Evolutionary conservation across 37 sponge, comb jelly and placozoan species (phyloP).

Genomic region (Ianthella basta): DNA sequence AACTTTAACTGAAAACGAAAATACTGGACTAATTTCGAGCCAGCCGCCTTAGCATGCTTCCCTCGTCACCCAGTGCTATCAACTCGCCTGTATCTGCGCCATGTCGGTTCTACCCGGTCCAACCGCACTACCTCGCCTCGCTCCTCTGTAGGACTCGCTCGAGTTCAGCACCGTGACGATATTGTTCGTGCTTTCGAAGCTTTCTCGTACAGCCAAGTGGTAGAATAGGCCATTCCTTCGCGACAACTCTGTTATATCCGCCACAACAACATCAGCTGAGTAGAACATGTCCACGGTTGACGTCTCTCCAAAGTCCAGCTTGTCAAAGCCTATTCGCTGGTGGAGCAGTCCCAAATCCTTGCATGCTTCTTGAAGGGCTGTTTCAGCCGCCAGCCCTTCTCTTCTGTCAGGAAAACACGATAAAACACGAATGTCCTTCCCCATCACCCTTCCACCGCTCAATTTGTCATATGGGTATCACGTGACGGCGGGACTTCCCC

Average conservation of each 20-base stretch:
- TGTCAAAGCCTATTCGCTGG: constrained; percentile 53
- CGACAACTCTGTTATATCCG: constrained; percentile 66
- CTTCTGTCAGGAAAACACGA: constrained; percentile 56
- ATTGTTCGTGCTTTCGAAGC: constrained; percentile 80
- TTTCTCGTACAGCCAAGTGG: constrained; percentile 77
- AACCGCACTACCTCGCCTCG: constrained; percentile 20
- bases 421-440: constrained; percentile 3
- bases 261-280: constrained; percentile 66
- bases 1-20: too few relatives aligned
- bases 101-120: not conserved
- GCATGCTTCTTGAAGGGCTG: constrained; percentile 50
- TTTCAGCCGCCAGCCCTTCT: constrained; percentile 50
- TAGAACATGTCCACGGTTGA: constrained; percentile 74
- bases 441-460: not conserved
- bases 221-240: constrained; percentile 73
- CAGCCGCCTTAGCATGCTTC: not conserved
- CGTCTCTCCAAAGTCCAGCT: constrained; percentile 78
- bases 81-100: not conserved
- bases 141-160: constrained; percentile 35
- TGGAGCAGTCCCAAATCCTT: constrained; percentile 23
- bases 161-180: constrained; percentile 63
- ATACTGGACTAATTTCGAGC: too few relatives aligned
- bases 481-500: not conserved
- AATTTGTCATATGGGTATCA: not conserved
- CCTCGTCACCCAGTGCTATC: not conserved